Conservation (phyloP, 2,888 invertebrate genomes). For the Drosophila falleni region DNA sequence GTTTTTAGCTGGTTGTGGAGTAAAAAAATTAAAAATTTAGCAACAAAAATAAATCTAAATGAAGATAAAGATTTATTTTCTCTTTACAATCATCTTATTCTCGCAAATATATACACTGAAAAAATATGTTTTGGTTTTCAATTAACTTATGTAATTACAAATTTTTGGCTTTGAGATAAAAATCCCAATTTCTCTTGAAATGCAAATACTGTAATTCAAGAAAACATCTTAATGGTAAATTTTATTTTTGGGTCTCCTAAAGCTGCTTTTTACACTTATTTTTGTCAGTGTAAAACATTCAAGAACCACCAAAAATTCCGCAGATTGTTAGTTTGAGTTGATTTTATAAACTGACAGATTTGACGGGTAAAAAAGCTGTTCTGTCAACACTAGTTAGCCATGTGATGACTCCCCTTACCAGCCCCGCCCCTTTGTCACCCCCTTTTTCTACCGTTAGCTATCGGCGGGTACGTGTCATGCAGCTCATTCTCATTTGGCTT, state of each 20-base stretch:
- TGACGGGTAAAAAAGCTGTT: constrained; percentile 1
- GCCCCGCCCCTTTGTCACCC: not conserved
- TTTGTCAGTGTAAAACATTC: not conserved
- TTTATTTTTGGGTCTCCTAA: too few relatives aligned
- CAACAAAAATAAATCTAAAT: not conserved
- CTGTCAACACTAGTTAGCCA: constrained; percentile 3
- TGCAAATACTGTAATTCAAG: too few relatives aligned
- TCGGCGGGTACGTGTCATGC: constrained; percentile 65
- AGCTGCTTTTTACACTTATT: not conserved
- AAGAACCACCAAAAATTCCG: too few relatives aligned
- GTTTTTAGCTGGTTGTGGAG: not conserved
- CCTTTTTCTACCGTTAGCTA: constrained; percentile 26
- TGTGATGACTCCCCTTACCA: constrained; percentile 5
- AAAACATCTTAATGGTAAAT: too few relatives aligned
- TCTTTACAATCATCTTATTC: too few relatives aligned
- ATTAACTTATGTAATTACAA: too few relatives aligned
- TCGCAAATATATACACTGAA: too few relatives aligned
- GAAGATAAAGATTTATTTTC: too few relatives aligned
- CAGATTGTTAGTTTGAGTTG: too few relatives aligned
- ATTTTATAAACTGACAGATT: not conserved
- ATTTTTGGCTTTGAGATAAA: too few relatives aligned
- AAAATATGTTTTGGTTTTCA: too few relatives aligned
- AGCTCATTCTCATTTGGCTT: constrained; percentile 35
- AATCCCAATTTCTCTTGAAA: too few relatives aligned
- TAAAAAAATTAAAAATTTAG: not conserved